These are phyloP conservation scores for Lasioglossum vierecki DNA, from an alignment of 2,888 invertebrate genomes.

Conservation along the genomic window DNA sequence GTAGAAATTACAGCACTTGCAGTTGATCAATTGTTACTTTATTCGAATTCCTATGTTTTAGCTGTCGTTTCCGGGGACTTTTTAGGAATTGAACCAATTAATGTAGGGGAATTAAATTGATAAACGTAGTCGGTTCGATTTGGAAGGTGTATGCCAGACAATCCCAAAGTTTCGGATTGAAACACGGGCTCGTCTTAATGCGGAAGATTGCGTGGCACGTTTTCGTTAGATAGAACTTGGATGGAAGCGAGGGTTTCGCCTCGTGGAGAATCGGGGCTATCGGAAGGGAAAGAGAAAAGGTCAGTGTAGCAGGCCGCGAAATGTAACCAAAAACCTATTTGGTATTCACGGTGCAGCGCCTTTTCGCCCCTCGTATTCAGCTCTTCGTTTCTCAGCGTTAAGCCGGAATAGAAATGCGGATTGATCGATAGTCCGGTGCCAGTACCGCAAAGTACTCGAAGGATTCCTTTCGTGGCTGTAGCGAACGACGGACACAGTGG, in stretches of 20 bases:
- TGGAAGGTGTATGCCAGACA: neutral
- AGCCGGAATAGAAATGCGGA: constrained; percentile 69
- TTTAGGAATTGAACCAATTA: neutral
- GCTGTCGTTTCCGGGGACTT: neutral
- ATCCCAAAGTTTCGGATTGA: neutral
- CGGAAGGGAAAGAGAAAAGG: constrained; percentile 43
- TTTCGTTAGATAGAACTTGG: constrained; percentile 30
- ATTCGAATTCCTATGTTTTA: neutral
- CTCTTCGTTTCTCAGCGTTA: constrained; percentile 59
- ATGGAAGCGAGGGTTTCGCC: constrained; percentile 20
- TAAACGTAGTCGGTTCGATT: neutral
- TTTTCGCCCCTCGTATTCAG: constrained; percentile 65
- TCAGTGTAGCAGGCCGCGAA: constrained; percentile 58
- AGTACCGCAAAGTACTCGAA: constrained; percentile 46
- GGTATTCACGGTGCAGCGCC: constrained; percentile 73
- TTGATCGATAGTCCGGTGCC: constrained; percentile 66
- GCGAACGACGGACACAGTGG: constrained; percentile 17
- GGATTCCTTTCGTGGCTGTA: constrained; percentile 52
- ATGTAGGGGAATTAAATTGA: neutral
- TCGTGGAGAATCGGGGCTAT: constrained; percentile 35
- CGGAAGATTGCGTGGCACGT: constrained; percentile 24
- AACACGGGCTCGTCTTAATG: neutral
- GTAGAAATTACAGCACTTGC: neutral
- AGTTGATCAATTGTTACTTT: neutral
- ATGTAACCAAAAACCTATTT: constrained; percentile 72